Evolutionary conservation across 2,888 invertebrate genomes (phyloP).

Genomic region (Eilema depressum): DNA sequence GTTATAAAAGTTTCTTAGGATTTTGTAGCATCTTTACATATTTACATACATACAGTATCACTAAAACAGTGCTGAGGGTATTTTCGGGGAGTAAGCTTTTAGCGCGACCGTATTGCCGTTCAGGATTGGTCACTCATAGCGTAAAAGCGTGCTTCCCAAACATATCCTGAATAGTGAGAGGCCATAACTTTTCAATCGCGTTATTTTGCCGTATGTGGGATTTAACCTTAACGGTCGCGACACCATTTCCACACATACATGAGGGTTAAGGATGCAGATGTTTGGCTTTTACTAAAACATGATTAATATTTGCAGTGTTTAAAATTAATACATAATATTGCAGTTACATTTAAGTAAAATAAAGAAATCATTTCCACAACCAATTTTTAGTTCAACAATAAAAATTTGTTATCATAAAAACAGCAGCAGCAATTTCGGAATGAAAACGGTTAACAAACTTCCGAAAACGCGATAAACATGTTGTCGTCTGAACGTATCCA

Average conservation of each 20-base stretch:
- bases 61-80: background rate
- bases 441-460: slow-evolving; percentile 49
- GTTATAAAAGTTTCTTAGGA: slow-evolving; percentile 51
- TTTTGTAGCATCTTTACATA: slow-evolving; percentile 37
- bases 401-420: slow-evolving; percentile 20
- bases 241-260: slow-evolving; percentile 35
- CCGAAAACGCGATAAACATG: slow-evolving; percentile 26
- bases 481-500: slow-evolving; percentile 14
- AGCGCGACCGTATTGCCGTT: too few relatives aligned
- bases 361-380: slow-evolving; percentile 18
- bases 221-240: background rate
- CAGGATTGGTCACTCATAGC: background rate
- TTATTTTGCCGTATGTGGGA: background rate
- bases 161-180: background rate
- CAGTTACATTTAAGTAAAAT: slow-evolving; percentile 12
- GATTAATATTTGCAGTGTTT: slow-evolving; percentile 7
- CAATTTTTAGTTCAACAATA: slow-evolving; percentile 34
- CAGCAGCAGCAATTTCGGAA: slow-evolving; percentile 42
- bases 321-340: slow-evolving; percentile 21
- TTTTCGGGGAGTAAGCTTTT: background rate
- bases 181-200: background rate
- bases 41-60: slow-evolving; percentile 49
- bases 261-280: slow-evolving; percentile 22
- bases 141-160: background rate
- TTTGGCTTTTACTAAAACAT: slow-evolving; percentile 39